These are phyloP conservation scores for Heliconius aoede DNA, from an alignment of 2,888 invertebrate genomes.

Conservation along the genomic window DNA sequence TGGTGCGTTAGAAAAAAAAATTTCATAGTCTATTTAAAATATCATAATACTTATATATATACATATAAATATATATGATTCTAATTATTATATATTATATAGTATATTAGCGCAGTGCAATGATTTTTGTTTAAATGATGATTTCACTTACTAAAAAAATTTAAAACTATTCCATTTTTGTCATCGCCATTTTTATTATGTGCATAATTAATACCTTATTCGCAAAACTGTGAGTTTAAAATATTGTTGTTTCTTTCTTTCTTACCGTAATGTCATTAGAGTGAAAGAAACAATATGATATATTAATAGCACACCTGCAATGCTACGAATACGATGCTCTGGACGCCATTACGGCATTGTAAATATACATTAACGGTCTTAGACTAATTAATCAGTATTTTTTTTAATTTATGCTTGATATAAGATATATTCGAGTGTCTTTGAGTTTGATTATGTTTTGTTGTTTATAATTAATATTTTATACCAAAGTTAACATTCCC, in stretches of 20 bases:
- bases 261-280: background rate
- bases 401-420: conserved; percentile 80
- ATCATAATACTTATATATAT: conserved; percentile 16
- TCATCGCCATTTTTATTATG: conserved; percentile 33
- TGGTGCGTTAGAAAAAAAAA: conserved; percentile 68
- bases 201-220: conserved; percentile 18
- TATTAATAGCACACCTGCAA: conserved; percentile 7
- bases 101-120: conserved; percentile 49
- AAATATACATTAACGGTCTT: conserved; percentile 73
- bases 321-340: background rate
- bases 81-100: conserved; percentile 19
- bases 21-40: conserved; percentile 42
- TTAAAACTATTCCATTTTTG: conserved; percentile 20
- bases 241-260: conserved; percentile 9
- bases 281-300: conserved; percentile 1
- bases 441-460: conserved; percentile 80
- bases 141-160: background rate
- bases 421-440: conserved; percentile 78
- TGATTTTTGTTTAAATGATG: conserved; percentile 37
- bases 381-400: conserved; percentile 81
- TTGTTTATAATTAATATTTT: conserved; percentile 83
- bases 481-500: conserved; percentile 91
- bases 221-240: background rate
- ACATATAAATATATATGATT: conserved; percentile 41
- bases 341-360: conserved; percentile 64